A percentile compares a stretch with the other conserved stretches of the same genome.
These are phyloP conservation scores for Glossophaga mutica DNA, from an alignment of 2,797 vertebrate species.

Conservation along the genomic window DNA sequence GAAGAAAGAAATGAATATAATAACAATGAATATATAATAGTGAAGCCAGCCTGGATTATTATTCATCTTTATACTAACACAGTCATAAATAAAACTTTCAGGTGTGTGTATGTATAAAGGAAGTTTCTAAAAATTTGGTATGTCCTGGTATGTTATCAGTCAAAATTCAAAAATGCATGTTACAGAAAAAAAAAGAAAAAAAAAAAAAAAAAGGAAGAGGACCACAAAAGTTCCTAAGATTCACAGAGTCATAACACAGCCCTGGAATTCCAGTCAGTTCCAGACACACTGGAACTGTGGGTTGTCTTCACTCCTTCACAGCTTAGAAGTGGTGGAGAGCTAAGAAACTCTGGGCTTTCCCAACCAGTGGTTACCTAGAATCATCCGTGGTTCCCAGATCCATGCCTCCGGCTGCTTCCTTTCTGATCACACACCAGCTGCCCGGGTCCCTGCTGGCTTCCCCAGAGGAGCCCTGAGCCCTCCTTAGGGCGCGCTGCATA, in stretches of 20 bases:
- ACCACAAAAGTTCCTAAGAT: not conserved
- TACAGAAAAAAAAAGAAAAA: not conserved
- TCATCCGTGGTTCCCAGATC: not conserved
- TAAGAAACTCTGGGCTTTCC: not conserved
- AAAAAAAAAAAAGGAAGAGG: not conserved
- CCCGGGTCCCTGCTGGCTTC: not conserved
- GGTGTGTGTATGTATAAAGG: not conserved
- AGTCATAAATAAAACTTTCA: not conserved
- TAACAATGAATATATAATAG: not conserved
- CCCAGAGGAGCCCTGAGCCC: too few relatives aligned
- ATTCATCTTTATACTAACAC: not conserved
- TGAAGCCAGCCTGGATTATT: not conserved
- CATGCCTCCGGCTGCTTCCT: not conserved
- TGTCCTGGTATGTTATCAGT: not conserved
- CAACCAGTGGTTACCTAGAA: not conserved
- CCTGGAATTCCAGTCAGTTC: not conserved
- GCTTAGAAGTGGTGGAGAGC: not conserved
- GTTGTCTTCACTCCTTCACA: not conserved
- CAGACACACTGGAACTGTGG: not conserved
- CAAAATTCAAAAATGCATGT: not conserved
- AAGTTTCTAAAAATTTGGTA: not conserved
- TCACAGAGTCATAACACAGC: not conserved
- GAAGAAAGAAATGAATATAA: not conserved
- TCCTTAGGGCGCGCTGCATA: not conserved
- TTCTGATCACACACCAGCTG: not conserved